Base-by-base conservation (phyloP, 2,888 invertebrate species). In the Invenusta paracnida region DNA sequence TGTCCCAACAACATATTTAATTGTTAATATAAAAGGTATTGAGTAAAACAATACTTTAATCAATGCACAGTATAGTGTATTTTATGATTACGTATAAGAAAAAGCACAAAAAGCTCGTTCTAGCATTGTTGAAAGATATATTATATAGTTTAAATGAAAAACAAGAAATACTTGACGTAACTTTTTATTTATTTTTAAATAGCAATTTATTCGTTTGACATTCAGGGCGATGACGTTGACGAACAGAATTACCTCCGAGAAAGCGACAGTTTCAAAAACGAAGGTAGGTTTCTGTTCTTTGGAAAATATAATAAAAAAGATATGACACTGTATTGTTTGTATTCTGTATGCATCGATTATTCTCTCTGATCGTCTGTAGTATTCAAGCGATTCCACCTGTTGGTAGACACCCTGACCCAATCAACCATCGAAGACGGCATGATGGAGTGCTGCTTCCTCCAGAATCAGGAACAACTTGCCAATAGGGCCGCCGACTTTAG, bases 381-480 rank as follows among this genome's bases (percentile, higher is more conserved):
- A 13, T 73, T 73, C 73, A 5, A 73, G 23, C 73, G 73, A 5
- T 73, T 73, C 73, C 17, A 73, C 73, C 2, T 23, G 11, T 5
- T 73, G 73, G 23, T 73, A 23, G 27, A 73, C 27, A 2, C 2
- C 2, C 23, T 73, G 17, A 23, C 73, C 73, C 17, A 23, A 2
- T 73, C 73, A 13, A 73, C 73, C 17, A 5, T 73, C 17, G 73
- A 73, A 23, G 73, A 73, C 73, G 73, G 73, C 73, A 13, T 73
- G 11, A 73, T 73, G 73, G 73, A 73, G 27, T 73, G 73, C 73
- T 73, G 73, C 73, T 73, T 73, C 73, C 17, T 73, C 25, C 73
- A 73, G 73, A 5, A 5, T 5, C 73, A 73, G 25, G 11, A 73
- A 23, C 73, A 73, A 23, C 73, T 5, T 2, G 27, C 27, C 25